These are phyloP conservation scores for Cliona cf. orientalis DNA, from an alignment of 37 sponge, comb jelly and placozoan genomes.

Conservation along the genomic window DNA sequence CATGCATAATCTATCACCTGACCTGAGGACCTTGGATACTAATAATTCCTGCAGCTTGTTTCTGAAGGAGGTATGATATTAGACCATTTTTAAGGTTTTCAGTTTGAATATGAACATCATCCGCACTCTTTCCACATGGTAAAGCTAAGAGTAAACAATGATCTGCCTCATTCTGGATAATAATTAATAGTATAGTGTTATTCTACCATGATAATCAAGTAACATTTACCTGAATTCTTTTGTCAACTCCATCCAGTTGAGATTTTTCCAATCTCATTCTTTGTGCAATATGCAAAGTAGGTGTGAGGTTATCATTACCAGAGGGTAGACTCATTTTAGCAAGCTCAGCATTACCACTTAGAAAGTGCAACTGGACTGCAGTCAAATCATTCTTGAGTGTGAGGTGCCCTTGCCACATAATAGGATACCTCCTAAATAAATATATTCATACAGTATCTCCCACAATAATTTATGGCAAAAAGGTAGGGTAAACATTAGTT, in stretches of 20 bases:
- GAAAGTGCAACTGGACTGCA: slow-evolving; percentile 96
- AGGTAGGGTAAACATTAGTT: neutral
- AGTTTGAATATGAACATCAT: slow-evolving; percentile 89
- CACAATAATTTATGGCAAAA: neutral
- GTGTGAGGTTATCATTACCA: slow-evolving; percentile 35
- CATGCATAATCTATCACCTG: neutral
- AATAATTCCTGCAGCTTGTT: slow-evolving; percentile 99
- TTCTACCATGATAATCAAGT: neutral
- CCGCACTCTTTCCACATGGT: slow-evolving; percentile 92
- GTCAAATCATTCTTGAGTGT: slow-evolving; percentile 95
- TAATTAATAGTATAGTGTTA: neutral
- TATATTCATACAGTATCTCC: no score
- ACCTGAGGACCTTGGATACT: slow-evolving; percentile 75
- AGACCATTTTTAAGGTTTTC: slow-evolving; percentile 84
- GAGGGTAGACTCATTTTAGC: slow-evolving; percentile 85
- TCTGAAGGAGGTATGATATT: slow-evolving; percentile 89
- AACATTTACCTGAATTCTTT: slow-evolving; percentile 84
- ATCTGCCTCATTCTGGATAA: slow-evolving; percentile 71
- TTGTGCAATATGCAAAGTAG: slow-evolving; percentile 83
- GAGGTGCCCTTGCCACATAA: slow-evolving; percentile 97
- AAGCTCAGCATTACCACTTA: slow-evolving; percentile 82
- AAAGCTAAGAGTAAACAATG: slow-evolving; percentile 94
- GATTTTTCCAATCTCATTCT: slow-evolving; percentile 94
- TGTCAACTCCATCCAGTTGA: slow-evolving; percentile 94
- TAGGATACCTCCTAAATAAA: slow-evolving; percentile 77